Evolutionary conservation across 1,140 invertebrate species (phyloP).

Genomic region (Saccostrea glomerata): DNA sequence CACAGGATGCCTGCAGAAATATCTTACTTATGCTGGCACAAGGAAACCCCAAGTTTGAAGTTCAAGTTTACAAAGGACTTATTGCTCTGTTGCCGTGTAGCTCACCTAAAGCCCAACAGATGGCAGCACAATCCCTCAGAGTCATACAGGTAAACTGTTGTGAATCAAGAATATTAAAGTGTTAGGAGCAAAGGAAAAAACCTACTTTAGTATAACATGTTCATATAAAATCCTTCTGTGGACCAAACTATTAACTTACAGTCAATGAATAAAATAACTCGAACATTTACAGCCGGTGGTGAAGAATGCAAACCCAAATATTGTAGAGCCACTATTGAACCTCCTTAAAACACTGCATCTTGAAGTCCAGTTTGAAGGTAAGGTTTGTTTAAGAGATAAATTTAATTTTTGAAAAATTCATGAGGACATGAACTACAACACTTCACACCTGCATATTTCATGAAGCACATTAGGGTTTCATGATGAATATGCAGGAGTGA

Average conservation of each 20-base stretch:
- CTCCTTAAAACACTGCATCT: constrained; percentile 76
- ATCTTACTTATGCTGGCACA: constrained; percentile 77
- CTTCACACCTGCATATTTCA: no score
- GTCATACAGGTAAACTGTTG: constrained; percentile 73
- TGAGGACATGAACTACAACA: no score
- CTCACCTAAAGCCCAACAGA: constrained; percentile 79
- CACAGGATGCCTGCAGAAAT: constrained; percentile 76
- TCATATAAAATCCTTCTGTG: no score
- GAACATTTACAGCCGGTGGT: constrained; percentile 75
- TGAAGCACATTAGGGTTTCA: no score
- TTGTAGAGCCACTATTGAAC: constrained; percentile 76
- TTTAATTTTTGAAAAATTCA: no score
- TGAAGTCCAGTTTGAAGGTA: constrained; percentile 79
- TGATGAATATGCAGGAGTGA: no score
- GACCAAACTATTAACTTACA: no score
- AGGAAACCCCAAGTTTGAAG: constrained; percentile 78
- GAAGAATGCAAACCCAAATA: constrained; percentile 73
- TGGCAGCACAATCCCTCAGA: constrained; percentile 77
- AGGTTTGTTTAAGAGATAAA: neutral
- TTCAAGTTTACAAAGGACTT: constrained; percentile 79
- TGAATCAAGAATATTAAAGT: neutral
- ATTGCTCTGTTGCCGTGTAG: constrained; percentile 79
- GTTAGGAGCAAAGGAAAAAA: neutral
- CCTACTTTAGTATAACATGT: no score
- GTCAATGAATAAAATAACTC: no score